Percentiles rank a stretch among this genome's conserved stretches.
Evolutionary conservation across 2,797 vertebrate species (phyloP).

Genomic region (Propithecus deckenii): DNA sequence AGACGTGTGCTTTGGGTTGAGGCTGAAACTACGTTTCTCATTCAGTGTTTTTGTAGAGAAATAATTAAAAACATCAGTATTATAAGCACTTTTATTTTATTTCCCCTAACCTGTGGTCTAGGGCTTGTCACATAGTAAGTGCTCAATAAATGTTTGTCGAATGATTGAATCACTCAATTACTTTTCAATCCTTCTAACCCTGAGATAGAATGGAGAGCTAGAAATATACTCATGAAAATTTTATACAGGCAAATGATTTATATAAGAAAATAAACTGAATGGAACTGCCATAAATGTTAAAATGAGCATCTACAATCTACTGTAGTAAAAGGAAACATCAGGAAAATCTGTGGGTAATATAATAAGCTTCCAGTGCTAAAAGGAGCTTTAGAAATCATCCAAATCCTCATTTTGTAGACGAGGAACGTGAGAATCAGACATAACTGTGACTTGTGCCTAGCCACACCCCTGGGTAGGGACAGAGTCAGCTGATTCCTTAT

Average conservation of each 20-base stretch:
- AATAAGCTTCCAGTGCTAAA: neutral
- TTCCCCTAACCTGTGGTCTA: neutral
- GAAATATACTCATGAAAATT: neutral
- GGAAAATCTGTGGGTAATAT: neutral
- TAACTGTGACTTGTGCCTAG: neutral
- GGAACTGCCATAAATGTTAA: neutral
- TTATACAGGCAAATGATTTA: neutral
- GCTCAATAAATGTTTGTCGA: slow-evolving; percentile 19
- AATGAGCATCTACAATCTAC: neutral
- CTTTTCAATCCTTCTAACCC: slow-evolving; percentile 3
- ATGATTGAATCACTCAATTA: neutral
- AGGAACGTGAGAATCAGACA: neutral
- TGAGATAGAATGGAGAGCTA: neutral
- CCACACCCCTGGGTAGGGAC: neutral
- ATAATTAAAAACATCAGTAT: slow-evolving; percentile 1
- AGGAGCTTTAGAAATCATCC: neutral
- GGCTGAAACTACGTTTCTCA: neutral
- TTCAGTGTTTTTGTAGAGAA: neutral
- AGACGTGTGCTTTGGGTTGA: neutral
- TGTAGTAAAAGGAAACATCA: neutral
- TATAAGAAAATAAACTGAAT: neutral
- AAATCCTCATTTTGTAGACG: neutral
- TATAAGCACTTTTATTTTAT: neutral
- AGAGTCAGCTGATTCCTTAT: neutral
- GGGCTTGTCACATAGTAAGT: neutral